Percentiles rank a stretch among this genome's conserved stretches.
Conservation (phyloP, 2,113 vertebrate genomes). For the Equus przewalskii region DNA sequence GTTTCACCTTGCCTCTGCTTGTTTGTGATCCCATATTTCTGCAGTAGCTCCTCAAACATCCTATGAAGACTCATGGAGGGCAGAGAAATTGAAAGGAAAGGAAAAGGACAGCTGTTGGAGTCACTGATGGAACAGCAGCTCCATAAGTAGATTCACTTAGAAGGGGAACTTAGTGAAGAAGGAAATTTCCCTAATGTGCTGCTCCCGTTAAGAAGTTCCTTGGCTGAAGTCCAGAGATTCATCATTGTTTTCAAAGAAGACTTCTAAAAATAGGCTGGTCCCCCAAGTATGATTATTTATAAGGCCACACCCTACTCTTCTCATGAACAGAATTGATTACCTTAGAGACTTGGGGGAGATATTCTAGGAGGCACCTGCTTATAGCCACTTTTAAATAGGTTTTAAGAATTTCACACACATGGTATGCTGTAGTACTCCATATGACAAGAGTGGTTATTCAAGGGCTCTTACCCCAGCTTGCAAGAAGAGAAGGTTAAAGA, state of each 20-base stretch:
- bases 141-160: background rate
- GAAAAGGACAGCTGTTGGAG: background rate
- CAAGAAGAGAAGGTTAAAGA: background rate
- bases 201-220: background rate
- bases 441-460: background rate
- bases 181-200: background rate
- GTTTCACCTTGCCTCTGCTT: background rate
- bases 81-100: background rate
- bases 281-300: conserved; percentile 6
- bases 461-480: background rate
- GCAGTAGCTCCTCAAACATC: background rate
- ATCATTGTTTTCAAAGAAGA: conserved; percentile 37
- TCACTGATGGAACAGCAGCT: background rate
- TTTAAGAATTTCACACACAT: background rate
- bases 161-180: background rate
- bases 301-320: background rate
- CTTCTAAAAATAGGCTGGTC: background rate
- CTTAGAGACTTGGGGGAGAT: background rate
- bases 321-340: background rate
- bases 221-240: background rate
- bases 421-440: background rate
- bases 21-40: background rate
- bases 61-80: background rate
- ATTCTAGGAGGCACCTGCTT: background rate
- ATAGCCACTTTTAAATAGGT: background rate